Base-by-base conservation (phyloP, 2,888 invertebrate species). In the Cantharis lateralis region DNA sequence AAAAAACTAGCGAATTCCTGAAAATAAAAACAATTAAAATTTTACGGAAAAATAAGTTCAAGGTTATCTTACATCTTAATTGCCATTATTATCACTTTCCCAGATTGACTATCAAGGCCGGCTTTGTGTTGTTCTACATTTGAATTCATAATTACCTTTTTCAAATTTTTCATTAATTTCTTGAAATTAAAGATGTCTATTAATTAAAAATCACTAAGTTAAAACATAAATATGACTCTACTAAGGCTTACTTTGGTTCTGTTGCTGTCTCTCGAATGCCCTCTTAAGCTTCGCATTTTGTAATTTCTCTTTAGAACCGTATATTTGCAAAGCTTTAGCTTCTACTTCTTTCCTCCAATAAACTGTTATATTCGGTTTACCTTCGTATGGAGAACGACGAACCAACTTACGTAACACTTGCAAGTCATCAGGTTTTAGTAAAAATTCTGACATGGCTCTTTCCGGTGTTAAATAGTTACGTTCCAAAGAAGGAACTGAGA, bases 271-370 rank as follows among this genome's bases (percentile, higher is more conserved):
- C 84, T 95, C 95, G 78, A 95, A 90, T 86, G 95, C 95, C 80
- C 95, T 91, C 86, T 93, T 93, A 62, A 95, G 87, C 76, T 93
- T 89, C 87, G 96, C 96, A 84, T 94, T 94, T 75, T 94, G 89
- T 71, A 98, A 89, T 82, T 93, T 92, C 83, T 98, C 97, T 82
- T 92, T 92, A 15, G 95, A 95, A 68, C 97, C 96, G 97, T 97
- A 98, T 16, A 96, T 91, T 87, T 92, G 92, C 80, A 93, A 88
- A 10, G 94, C 92, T 90, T 95, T 96, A 13, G 95, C 94, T 89
- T 97, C 97, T 32, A 98, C 96, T 91, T 98, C 98, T 87, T 94
- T 95, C 74, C 97, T 91, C 92, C 97, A 96, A 87, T 95, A 97
- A 0, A 98, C 98, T 10, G 95, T 96, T 66, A 98, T 97, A 5